phyloP scores from a whole-genome alignment of 2,113 vertebrate species.

The Sebastes fasciatus region DNA sequence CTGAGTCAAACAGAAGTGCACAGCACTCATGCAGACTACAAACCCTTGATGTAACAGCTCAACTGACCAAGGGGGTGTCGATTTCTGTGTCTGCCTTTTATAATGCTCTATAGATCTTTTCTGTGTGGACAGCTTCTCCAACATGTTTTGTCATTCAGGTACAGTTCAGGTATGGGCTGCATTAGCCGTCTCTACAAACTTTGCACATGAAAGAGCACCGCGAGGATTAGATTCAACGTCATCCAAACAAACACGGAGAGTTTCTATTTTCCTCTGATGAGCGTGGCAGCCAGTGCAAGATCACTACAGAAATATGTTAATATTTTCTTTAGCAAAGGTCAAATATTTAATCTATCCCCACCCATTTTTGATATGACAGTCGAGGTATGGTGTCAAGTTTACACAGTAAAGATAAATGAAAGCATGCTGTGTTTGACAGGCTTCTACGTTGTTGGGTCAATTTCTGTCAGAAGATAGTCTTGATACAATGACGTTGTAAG shows the following conservation, averaged over 20 bases:
- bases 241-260: conserved; percentile 59
- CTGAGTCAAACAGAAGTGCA: background rate
- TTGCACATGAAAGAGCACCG: conserved; percentile 64
- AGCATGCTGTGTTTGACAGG: conserved; percentile 68
- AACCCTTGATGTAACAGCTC: background rate
- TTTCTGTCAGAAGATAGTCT: conserved; percentile 36
- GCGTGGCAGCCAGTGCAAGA: conserved; percentile 54
- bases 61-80: background rate
- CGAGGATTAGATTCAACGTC: conserved; percentile 41
- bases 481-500: conserved; percentile 3
- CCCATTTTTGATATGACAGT: conserved; percentile 74
- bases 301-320: conserved; percentile 83
- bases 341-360: conserved; percentile 75
- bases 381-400: conserved; percentile 67
- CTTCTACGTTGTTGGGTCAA: conserved; percentile 45
- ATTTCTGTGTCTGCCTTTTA: conserved; percentile 15
- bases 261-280: conserved; percentile 51
- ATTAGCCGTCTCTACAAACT: conserved; percentile 68
- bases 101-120: conserved; percentile 36
- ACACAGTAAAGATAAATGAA: conserved; percentile 66
- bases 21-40: background rate
- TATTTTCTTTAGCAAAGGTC: conserved; percentile 81
- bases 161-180: conserved; percentile 65
- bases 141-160: conserved; percentile 63
- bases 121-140: conserved; percentile 33